These are phyloP conservation scores for Ctenochaetus hawaiiensis DNA, from an alignment of 2,797 vertebrate genomes.

Conservation along the genomic window DNA sequence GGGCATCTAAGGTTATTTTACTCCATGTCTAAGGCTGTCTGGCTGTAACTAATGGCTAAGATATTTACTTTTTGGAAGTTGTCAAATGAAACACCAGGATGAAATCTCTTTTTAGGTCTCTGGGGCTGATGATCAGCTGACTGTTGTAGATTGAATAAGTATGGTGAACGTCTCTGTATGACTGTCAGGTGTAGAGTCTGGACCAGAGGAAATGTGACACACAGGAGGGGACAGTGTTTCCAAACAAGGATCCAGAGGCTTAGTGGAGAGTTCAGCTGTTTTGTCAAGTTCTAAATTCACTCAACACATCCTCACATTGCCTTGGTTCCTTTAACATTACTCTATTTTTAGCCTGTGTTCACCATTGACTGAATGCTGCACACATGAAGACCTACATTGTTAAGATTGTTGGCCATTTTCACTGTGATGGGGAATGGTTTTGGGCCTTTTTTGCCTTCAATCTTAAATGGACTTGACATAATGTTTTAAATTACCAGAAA, in stretches of 20 bases:
- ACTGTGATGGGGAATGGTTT: not conserved
- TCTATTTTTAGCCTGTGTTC: slow-evolving; percentile 73
- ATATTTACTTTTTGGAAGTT: not conserved
- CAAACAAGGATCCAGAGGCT: slow-evolving; percentile 74
- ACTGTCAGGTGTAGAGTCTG: slow-evolving; percentile 51
- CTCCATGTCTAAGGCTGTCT: slow-evolving; percentile 34
- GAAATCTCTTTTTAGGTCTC: not conserved
- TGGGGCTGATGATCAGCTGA: slow-evolving; percentile 4
- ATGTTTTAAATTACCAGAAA: too few species aligned
- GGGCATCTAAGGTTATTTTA: slow-evolving; percentile 62
- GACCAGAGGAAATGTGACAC: slow-evolving; percentile 68
- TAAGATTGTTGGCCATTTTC: slow-evolving; percentile 3
- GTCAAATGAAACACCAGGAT: not conserved
- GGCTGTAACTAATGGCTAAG: slow-evolving; percentile 33
- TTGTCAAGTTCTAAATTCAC: slow-evolving; percentile 80
- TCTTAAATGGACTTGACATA: not conserved
- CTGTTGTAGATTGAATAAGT: not conserved
- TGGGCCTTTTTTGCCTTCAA: not conserved
- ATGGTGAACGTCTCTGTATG: slow-evolving; percentile 17
- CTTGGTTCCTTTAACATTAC: slow-evolving; percentile 58
- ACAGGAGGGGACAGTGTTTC: slow-evolving; percentile 38
- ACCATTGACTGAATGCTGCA: slow-evolving; percentile 37
- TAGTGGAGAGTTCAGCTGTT: slow-evolving; percentile 83
- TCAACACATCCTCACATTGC: slow-evolving; percentile 80
- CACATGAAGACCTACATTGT: slow-evolving; percentile 34